Base-by-base conservation (phyloP, 2,888 invertebrate genomes). In the Diploptera punctata region DNA sequence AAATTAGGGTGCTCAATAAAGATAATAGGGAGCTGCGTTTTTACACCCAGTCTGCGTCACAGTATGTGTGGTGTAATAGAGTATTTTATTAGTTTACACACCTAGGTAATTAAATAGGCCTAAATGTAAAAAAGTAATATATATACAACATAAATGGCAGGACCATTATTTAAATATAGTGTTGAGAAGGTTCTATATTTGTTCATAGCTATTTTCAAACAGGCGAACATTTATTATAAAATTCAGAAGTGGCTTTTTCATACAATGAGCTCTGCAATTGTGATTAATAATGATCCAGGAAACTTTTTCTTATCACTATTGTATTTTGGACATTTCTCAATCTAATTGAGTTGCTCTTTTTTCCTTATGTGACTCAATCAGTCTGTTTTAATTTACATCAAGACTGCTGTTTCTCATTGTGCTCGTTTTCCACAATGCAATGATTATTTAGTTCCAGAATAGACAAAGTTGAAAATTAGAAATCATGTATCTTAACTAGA, bases 1-100 rank as follows among this genome's bases (percentile, higher is more conserved):
- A 76, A 75, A 71, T 74, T 77, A 77, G 77, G 75, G 74, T 77
- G 77, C 77, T 77, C 77, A 77, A 77, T 72, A 74, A 75, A 67
- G 49, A 71, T 71, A 69, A 62, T 76, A 76, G 76, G 57, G 73
- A 74, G 76, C 76, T 75, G 73, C 72, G 73, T 75, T 75, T 74
- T 76, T 73, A 76, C 75, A 76, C 75, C 76, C 72, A 68, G 69
- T 68, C 57, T 69, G 29, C 70, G 74, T 72, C 74, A 72, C 72
- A 62, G 67, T 68, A 43, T 67, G 69, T 71, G 61, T 73, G 75
- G 74, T 71, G 73, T 75, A 68, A 72, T 73, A 76, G 72, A 72
- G 54, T 76, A 76, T 76, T 76, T 76, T 75, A 75, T 73, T 76
- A 76, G 76, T 61, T 76, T 72, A 76, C 74, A 76, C 73, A 74